Percentiles rank a stretch among this genome's conserved stretches.
phyloP scores from a whole-genome alignment of 2,113 vertebrate genomes.

The Salvelinus namaycush region DNA sequence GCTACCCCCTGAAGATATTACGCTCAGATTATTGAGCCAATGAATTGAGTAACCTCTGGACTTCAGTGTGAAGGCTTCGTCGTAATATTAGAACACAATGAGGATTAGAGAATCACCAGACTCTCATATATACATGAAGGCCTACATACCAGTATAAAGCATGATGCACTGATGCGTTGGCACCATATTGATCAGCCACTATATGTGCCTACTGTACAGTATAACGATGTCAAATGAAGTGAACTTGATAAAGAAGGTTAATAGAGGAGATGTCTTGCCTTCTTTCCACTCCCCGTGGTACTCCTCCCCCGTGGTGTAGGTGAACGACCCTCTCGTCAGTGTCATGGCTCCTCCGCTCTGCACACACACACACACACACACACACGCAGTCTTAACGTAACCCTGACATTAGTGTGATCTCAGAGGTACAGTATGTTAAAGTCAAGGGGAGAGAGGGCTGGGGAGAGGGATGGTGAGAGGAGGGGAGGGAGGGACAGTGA shows the following conservation, averaged over 20 bases:
- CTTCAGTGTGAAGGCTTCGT: too few relatives aligned
- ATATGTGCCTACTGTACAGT: not conserved
- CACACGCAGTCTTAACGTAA: too few relatives aligned
- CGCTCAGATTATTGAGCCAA: too few relatives aligned
- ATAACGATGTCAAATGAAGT: not conserved
- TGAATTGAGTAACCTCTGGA: too few relatives aligned
- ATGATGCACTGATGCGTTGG: not conserved
- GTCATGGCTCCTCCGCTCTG: constrained; percentile 81
- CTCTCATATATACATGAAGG: not conserved
- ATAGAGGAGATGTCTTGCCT: constrained; percentile 74
- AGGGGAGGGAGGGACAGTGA: not conserved
- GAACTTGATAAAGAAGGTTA: not conserved
- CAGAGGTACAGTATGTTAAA: too few relatives aligned
- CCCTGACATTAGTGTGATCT: too few relatives aligned
- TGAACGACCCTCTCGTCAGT: constrained; percentile 96
- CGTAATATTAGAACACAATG: not conserved
- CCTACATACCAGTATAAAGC: not conserved
- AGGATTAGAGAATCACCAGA: not conserved
- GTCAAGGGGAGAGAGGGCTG: not conserved
- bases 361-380: not conserved
- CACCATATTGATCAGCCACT: not conserved
- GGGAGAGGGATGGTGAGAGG: too few relatives aligned
- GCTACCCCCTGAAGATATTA: too few relatives aligned
- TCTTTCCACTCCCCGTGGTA: constrained; percentile 99
- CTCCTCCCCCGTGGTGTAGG: constrained; percentile 94